These are phyloP conservation scores for Myotis davidii DNA, from an alignment of 2,113 vertebrate species.

Conservation along the genomic window DNA sequence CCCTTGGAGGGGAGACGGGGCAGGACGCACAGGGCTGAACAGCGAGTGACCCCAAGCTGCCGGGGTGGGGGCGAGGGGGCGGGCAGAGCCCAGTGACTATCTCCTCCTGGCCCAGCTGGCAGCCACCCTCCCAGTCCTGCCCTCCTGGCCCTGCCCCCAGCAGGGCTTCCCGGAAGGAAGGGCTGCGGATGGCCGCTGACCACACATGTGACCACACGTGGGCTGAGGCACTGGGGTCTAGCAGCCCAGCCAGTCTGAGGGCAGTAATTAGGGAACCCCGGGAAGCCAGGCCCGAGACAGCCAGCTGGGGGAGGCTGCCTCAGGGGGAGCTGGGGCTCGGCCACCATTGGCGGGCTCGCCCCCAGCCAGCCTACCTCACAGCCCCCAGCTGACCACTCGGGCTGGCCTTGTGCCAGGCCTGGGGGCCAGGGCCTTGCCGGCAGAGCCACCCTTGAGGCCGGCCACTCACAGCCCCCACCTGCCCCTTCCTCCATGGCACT, in stretches of 20 bases:
- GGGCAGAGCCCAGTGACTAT: not conserved
- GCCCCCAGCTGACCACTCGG: accelerated
- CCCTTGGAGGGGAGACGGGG: accelerated
- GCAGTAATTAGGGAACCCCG: not conserved
- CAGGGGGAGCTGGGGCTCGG: not conserved
- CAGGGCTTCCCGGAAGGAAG: not conserved
- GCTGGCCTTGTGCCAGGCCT: not conserved
- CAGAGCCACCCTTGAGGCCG: accelerated
- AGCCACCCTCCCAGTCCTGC: accelerated
- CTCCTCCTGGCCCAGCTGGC: not conserved
- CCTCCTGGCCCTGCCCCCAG: not conserved
- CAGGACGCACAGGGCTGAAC: no score
- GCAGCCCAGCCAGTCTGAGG: not conserved
- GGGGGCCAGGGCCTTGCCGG: not conserved
- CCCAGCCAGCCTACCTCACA: no score
- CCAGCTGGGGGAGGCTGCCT: not conserved
- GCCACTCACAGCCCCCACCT: no score
- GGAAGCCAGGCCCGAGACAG: accelerated
- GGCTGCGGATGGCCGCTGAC: not conserved
- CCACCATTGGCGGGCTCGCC: no score
- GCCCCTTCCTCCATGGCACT: accelerated
- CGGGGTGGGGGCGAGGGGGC: accelerated
- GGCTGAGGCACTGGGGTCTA: not conserved
- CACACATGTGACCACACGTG: not conserved
- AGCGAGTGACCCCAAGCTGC: not conserved